phyloP scores from a whole-genome alignment of 2,888 invertebrate species.

The Ochlodes sylvanus region DNA sequence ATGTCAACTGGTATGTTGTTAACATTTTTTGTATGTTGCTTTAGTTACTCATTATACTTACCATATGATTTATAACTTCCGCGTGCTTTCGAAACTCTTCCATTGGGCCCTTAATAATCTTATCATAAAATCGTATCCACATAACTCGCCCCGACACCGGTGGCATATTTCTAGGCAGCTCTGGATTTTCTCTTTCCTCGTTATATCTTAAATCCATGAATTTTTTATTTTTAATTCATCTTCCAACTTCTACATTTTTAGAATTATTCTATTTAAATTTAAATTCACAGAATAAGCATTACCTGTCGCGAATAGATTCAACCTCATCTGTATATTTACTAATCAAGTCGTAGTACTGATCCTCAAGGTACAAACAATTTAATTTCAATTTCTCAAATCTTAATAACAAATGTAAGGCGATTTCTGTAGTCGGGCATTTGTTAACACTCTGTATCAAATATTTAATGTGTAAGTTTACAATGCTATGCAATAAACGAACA shows the following conservation, averaged over 20 bases:
- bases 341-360: constrained; percentile 89
- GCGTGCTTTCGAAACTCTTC: constrained; percentile 74
- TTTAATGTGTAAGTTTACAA: constrained; percentile 40
- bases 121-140: constrained; percentile 93
- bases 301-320: constrained; percentile 88
- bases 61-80: constrained; percentile 79
- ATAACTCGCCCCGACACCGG: constrained; percentile 92
- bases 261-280: not conserved
- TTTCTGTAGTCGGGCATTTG: constrained; percentile 80
- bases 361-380: constrained; percentile 89
- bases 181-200: constrained; percentile 90
- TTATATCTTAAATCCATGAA: constrained; percentile 85
- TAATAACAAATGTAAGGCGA: constrained; percentile 74
- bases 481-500: too few species aligned
- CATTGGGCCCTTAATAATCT: constrained; percentile 91
- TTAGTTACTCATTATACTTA: constrained; percentile 40
- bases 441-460: constrained; percentile 66
- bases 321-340: constrained; percentile 88
- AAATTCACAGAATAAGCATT: constrained; percentile 41
- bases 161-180: constrained; percentile 90
- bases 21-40: too few species aligned
- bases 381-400: constrained; percentile 91
- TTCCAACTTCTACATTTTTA: not conserved
- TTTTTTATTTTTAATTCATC: not conserved
- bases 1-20: too few species aligned